phyloP scores from a whole-genome alignment of 2,113 vertebrate species.

The Suricata suricatta region DNA sequence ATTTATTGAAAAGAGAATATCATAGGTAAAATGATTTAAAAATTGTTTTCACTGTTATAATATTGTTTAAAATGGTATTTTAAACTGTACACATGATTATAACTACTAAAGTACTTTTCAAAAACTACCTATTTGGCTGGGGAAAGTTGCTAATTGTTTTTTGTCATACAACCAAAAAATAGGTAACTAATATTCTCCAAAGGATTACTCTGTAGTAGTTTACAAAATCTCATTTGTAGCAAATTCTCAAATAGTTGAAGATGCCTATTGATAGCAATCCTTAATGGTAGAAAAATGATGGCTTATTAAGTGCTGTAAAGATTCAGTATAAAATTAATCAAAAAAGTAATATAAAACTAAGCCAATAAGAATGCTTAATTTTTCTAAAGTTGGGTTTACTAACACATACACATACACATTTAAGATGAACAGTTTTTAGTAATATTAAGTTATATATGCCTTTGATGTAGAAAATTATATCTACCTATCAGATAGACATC shows the following conservation, averaged over 20 bases:
- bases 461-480: not conserved
- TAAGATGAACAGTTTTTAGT: not conserved
- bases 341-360: constrained; percentile 17
- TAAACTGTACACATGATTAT: not conserved
- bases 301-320: constrained; percentile 8
- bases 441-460: not conserved
- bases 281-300: not conserved
- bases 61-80: not conserved
- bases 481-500: not conserved
- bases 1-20: not conserved
- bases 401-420: not conserved
- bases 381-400: not conserved
- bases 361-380: not conserved
- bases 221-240: constrained; percentile 18
- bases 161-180: not conserved
- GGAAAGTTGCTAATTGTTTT: not conserved
- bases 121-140: not conserved
- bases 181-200: not conserved
- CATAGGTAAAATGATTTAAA: not conserved
- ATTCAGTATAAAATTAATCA: constrained; percentile 15
- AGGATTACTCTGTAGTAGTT: not conserved
- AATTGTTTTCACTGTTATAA: not conserved
- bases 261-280: not conserved
- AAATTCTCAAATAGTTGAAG: constrained; percentile 19
- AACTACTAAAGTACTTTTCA: not conserved